These are phyloP conservation scores for Agrotis ipsilon DNA, from an alignment of 2,888 invertebrate genomes.

Conservation along the genomic window DNA sequence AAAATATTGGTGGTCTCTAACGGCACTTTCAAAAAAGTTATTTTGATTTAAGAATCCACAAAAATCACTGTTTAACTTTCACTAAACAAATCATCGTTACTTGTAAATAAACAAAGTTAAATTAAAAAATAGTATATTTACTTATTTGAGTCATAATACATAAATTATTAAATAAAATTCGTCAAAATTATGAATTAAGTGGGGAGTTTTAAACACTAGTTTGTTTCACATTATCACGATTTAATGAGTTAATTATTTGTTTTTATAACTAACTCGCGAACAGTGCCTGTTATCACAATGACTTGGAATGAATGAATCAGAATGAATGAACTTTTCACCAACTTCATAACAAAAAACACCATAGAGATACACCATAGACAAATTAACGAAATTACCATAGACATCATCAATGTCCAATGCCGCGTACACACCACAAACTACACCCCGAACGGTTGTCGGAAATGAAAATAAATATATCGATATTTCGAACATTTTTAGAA, in stretches of 20 bases:
- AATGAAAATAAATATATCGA: too few relatives aligned
- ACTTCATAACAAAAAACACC: constrained; percentile 5
- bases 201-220: constrained; percentile 1
- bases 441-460: too few relatives aligned
- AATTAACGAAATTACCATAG: too few relatives aligned
- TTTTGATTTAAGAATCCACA: constrained; percentile 14
- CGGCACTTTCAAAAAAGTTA: constrained; percentile 19
- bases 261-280: constrained; percentile 8
- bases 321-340: constrained; percentile 2
- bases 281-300: constrained; percentile 16
- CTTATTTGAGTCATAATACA: neutral
- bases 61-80: constrained; percentile 27
- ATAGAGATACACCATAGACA: neutral
- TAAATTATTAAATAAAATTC: neutral
- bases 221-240: constrained; percentile 13
- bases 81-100: constrained; percentile 15
- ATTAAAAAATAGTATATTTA: neutral
- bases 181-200: neutral
- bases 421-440: too few relatives aligned
- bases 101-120: constrained; percentile 27
- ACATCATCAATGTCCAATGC: too few relatives aligned
- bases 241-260: neutral
- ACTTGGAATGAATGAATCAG: constrained; percentile 3
- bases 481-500: too few relatives aligned
- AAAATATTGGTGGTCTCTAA: constrained; percentile 15